phyloP scores from a whole-genome alignment of 2,888 invertebrate species.

The Drosophila lutescens region DNA sequence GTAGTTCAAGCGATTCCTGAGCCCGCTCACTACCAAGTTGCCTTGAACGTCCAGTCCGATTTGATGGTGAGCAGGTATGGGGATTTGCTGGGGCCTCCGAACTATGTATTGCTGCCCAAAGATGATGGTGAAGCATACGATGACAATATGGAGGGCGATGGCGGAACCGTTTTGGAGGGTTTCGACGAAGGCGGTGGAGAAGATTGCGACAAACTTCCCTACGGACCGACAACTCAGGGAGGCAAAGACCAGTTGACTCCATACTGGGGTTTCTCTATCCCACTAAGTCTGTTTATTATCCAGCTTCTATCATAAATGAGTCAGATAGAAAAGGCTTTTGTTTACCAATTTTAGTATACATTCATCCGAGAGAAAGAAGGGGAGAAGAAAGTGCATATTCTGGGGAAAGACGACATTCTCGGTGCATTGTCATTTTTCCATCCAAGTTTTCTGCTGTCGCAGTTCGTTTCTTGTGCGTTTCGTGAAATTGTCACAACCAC shows the following conservation, averaged over 20 bases:
- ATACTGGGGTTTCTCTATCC: background rate
- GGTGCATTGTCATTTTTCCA: conserved; percentile 40
- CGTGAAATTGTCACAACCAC: conserved; percentile 69
- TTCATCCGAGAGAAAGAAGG: no score
- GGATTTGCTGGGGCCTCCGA: background rate
- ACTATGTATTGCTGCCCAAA: background rate
- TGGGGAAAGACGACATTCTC: conserved; percentile 22
- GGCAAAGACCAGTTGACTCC: background rate
- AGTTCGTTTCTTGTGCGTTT: conserved; percentile 52
- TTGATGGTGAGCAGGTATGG: background rate
- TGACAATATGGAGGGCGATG: background rate
- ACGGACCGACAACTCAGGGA: background rate
- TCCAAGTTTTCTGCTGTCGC: conserved; percentile 59
- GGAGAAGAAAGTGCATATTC: conserved; percentile 1
- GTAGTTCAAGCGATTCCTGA: background rate
- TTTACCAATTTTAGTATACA: background rate
- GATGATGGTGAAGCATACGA: background rate
- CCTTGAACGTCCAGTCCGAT: background rate
- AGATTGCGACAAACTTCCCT: background rate
- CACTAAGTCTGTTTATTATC: background rate
- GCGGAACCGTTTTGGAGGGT: background rate
- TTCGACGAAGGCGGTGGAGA: background rate
- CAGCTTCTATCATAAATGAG: background rate
- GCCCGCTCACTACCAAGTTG: background rate
- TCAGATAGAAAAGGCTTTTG: background rate